Conservation (phyloP, 2,113 vertebrate species). For the Megaleporinus macrocephalus region DNA sequence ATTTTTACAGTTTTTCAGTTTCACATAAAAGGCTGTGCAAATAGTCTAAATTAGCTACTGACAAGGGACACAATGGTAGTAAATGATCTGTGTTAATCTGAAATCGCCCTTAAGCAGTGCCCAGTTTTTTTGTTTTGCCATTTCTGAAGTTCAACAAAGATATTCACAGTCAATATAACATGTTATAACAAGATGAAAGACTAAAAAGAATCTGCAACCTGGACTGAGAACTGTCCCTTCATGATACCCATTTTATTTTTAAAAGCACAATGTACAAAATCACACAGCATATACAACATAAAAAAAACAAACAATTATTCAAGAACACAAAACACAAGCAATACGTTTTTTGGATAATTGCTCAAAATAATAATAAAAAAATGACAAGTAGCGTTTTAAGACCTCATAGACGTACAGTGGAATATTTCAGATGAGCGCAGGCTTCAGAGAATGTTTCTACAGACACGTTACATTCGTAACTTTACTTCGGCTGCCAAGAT, state of each 20-base stretch:
- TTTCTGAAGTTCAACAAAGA: too few species aligned
- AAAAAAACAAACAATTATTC: constrained; percentile 54
- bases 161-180: too few species aligned
- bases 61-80: too few species aligned
- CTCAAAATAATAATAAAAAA: constrained; percentile 50
- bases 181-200: neutral
- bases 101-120: too few species aligned
- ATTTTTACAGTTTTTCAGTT: too few species aligned
- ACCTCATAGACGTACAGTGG: constrained; percentile 37
- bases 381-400: constrained; percentile 54
- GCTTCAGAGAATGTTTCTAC: constrained; percentile 16
- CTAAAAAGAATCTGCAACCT: neutral
- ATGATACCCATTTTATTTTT: constrained; percentile 65
- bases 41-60: too few species aligned
- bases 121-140: too few species aligned
- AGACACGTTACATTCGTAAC: constrained; percentile 7
- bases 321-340: constrained; percentile 45
- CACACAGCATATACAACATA: constrained; percentile 70
- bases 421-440: constrained; percentile 21
- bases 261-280: constrained; percentile 76
- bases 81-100: too few species aligned
- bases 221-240: constrained; percentile 52
- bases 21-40: too few species aligned
- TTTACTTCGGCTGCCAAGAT: neutral
- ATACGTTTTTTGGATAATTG: constrained; percentile 26